Evolutionary conservation across 2,888 invertebrate species (phyloP).

Genomic region (Tipula lateralis): DNA sequence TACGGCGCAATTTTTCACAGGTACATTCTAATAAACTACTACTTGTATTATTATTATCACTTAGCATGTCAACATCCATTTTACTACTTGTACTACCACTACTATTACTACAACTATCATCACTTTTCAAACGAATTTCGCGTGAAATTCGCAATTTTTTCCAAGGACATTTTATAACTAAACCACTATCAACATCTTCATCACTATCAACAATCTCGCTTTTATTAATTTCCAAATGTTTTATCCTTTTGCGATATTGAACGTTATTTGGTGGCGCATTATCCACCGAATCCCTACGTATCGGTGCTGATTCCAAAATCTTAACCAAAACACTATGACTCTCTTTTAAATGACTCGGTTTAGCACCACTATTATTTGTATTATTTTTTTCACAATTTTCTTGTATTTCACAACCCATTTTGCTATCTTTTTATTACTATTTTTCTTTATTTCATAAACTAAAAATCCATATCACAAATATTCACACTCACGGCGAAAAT

Average conservation of each 20-base stretch:
- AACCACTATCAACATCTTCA: constrained; percentile 26
- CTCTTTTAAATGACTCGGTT: constrained; percentile 51
- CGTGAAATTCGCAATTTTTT: constrained; percentile 49
- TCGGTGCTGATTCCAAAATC: constrained; percentile 56
- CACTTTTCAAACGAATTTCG: constrained; percentile 41
- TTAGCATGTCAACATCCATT: constrained; percentile 43
- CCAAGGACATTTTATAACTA: constrained; percentile 46
- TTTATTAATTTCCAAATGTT: constrained; percentile 6
- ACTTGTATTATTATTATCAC: neutral
- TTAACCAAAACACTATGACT: constrained; percentile 62
- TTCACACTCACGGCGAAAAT: neutral
- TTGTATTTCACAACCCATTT: constrained; percentile 51
- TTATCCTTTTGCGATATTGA: constrained; percentile 30
- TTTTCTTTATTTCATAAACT: constrained; percentile 29
- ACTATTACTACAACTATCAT: constrained; percentile 28
- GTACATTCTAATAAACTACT: constrained; percentile 20
- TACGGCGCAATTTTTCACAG: neutral
- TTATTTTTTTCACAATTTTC: constrained; percentile 34
- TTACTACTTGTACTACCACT: constrained; percentile 28
- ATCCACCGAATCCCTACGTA: constrained; percentile 34
- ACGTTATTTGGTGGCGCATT: constrained; percentile 33
- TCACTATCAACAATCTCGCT: neutral
- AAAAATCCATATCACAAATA: constrained; percentile 25
- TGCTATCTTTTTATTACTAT: too few species aligned
- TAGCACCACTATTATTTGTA: constrained; percentile 2